Evolutionary conservation across 2,888 invertebrate genomes (phyloP).

Genomic region (Macrosoma leucophasiata): DNA sequence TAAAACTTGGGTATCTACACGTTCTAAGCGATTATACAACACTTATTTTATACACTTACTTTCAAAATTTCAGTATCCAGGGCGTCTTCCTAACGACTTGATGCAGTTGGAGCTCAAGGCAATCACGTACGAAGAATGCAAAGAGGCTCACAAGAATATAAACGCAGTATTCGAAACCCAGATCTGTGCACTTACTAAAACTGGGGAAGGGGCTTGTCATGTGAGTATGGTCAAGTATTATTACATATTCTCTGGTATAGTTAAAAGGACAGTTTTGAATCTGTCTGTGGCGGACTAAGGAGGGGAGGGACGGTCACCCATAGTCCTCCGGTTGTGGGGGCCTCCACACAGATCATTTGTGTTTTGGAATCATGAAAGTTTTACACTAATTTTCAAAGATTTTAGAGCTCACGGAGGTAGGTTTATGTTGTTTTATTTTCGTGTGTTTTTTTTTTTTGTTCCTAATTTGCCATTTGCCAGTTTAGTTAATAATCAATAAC

Average conservation of each 20-base stretch:
- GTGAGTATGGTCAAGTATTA: too few species aligned
- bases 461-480: too few species aligned
- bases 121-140: slow-evolving; percentile 67
- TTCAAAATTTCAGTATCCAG: slow-evolving; percentile 44
- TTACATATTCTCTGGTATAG: background rate
- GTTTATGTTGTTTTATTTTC: too few species aligned
- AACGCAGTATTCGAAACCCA: slow-evolving; percentile 71
- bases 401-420: too few species aligned
- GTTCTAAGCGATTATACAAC: too few species aligned
- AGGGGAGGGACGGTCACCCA: background rate
- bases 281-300: background rate
- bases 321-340: too few species aligned
- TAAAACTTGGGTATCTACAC: too few species aligned
- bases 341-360: too few species aligned
- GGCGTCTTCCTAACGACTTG: slow-evolving; percentile 61
- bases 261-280: background rate
- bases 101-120: slow-evolving; percentile 70
- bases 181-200: slow-evolving; percentile 69
- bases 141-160: slow-evolving; percentile 57
- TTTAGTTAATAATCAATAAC: too few species aligned
- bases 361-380: too few species aligned
- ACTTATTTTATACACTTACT: background rate
- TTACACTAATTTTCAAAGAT: too few species aligned
- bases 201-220: slow-evolving; percentile 73
- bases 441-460: too few species aligned